Conservation (phyloP, 92 coral and sea anemone genomes). For the Actinernus sp. region DNA sequence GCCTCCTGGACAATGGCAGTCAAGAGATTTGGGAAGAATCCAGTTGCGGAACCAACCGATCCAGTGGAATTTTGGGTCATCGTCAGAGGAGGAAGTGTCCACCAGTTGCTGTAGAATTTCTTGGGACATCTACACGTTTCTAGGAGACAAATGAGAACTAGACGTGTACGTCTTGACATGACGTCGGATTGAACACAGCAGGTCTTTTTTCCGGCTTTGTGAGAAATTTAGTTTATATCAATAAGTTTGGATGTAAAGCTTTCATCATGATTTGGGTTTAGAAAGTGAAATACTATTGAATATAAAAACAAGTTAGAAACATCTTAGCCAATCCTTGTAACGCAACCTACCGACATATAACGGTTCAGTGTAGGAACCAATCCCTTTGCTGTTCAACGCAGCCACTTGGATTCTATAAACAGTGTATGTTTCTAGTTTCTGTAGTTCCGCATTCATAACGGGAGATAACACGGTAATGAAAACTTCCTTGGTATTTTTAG, state of each 20-base stretch:
- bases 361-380: constrained; percentile 47
- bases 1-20: constrained; percentile 19
- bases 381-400: constrained; percentile 50
- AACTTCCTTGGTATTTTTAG: constrained; percentile 3
- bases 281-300: too few relatives aligned
- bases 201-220: too few relatives aligned
- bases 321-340: too few relatives aligned
- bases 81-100: constrained; percentile 55
- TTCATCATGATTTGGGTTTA: too few relatives aligned
- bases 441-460: constrained; percentile 3
- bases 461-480: not conserved
- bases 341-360: constrained; percentile 39
- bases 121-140: constrained; percentile 82
- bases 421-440: constrained; percentile 43
- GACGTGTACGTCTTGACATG: too few relatives aligned
- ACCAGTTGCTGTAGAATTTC: constrained; percentile 63
- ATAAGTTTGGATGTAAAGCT: too few relatives aligned
- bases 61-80: not conserved
- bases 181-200: too few relatives aligned
- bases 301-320: too few relatives aligned
- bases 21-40: constrained; percentile 66
- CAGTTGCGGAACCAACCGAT: constrained; percentile 8
- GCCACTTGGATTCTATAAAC: constrained; percentile 40
- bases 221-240: too few relatives aligned
- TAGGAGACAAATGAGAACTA: not conserved